A percentile compares a stretch with the other conserved stretches of the same genome.
Evolutionary conservation across 2,797 vertebrate genomes (phyloP).

Genomic region (Paguma larvata): DNA sequence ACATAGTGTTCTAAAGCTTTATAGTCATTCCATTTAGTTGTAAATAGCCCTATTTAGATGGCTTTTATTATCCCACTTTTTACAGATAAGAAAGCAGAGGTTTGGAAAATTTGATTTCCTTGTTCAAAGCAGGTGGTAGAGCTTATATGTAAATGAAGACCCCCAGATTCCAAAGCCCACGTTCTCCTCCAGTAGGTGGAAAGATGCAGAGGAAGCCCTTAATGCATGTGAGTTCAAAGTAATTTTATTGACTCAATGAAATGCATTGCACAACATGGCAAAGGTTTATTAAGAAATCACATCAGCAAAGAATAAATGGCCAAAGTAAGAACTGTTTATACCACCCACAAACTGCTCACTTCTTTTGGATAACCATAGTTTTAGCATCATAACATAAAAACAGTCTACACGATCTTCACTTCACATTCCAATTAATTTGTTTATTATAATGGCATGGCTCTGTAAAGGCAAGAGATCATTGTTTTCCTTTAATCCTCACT

Average conservation of each 20-base stretch:
- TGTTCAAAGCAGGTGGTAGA: background rate
- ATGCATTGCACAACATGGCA: background rate
- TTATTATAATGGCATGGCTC: background rate
- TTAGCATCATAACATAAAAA: background rate
- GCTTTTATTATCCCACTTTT: background rate
- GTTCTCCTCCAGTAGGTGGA: background rate
- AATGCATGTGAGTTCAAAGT: background rate
- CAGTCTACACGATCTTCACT: background rate
- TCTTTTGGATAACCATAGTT: background rate
- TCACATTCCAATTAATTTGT: conserved; percentile 8
- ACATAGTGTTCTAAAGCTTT: background rate
- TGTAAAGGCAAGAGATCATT: background rate
- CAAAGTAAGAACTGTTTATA: background rate
- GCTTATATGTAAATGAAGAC: background rate
- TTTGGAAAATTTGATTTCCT: background rate
- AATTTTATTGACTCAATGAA: background rate
- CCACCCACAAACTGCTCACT: background rate
- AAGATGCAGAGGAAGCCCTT: background rate
- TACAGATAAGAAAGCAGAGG: background rate
- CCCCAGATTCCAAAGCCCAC: background rate
- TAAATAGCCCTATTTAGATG: background rate
- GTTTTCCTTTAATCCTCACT: background rate
- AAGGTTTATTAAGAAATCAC: background rate
- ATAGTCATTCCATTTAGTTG: background rate
- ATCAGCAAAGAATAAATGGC: background rate